These are phyloP conservation scores for Acanthoscelides obtectus DNA, from an alignment of 2,888 invertebrate genomes.

Conservation along the genomic window DNA sequence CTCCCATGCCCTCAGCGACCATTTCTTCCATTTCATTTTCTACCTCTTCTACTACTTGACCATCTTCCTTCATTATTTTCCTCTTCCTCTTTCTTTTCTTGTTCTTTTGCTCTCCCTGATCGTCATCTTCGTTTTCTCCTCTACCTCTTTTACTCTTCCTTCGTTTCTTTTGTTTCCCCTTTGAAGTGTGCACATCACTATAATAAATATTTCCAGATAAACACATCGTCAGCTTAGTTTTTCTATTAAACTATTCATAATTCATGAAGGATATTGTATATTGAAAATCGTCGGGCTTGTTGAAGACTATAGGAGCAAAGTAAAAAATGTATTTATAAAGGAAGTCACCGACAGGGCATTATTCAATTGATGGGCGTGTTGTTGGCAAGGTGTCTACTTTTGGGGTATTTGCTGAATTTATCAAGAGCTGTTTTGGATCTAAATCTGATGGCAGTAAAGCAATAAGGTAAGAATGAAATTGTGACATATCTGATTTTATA, in stretches of 20 bases:
- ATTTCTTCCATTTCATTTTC: slow-evolving; percentile 24
- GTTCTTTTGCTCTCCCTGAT: slow-evolving; percentile 5
- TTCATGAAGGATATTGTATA: no score
- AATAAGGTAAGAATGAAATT: no score
- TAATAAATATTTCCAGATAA: no score
- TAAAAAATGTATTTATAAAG: not conserved
- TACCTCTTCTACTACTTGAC: slow-evolving; percentile 5
- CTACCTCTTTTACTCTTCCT: slow-evolving; percentile 12
- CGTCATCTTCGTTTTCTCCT: slow-evolving; percentile 4
- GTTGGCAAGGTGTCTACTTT: no score
- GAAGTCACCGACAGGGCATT: not conserved
- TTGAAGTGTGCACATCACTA: slow-evolving; percentile 16
- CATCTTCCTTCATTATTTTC: not conserved
- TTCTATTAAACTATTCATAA: no score
- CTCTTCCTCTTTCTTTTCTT: slow-evolving; percentile 13
- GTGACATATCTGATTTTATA: no score
- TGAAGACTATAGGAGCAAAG: not conserved
- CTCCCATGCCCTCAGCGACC: slow-evolving; percentile 19
- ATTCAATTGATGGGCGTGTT: no score
- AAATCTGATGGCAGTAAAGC: no score
- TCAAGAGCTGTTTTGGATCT: no score
- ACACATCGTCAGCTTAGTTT: no score
- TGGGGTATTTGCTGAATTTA: no score
- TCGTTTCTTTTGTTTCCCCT: slow-evolving; percentile 16
- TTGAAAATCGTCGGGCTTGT: no score